These are phyloP conservation scores for Notodonta dromedarius DNA, from an alignment of 2,888 invertebrate genomes.

Conservation along the genomic window DNA sequence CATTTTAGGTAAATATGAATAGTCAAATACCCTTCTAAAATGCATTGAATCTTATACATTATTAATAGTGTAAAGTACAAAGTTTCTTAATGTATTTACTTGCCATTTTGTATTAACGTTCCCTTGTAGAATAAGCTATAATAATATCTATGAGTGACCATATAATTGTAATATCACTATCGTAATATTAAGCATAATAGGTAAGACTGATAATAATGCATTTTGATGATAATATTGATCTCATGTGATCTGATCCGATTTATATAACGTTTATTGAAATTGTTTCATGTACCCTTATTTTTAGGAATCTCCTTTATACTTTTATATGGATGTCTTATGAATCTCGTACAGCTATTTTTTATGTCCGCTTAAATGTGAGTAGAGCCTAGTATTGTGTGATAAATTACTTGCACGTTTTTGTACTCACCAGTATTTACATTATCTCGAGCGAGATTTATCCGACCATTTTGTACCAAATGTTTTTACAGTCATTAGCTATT, in stretches of 20 bases:
- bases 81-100: slow-evolving; percentile 13
- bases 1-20: not conserved
- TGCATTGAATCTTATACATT: not conserved
- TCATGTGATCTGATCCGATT: slow-evolving; percentile 29
- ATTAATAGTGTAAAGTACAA: slow-evolving; percentile 31
- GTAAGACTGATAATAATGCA: slow-evolving; percentile 42
- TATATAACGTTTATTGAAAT: slow-evolving; percentile 21
- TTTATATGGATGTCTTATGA: slow-evolving; percentile 32
- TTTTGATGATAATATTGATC: slow-evolving; percentile 36
- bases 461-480: slow-evolving; percentile 23
- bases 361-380: slow-evolving; percentile 24
- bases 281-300: slow-evolving; percentile 43
- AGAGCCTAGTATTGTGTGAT: slow-evolving; percentile 29
- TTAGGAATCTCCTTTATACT: slow-evolving; percentile 32
- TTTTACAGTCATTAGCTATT: slow-evolving; percentile 12
- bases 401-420: slow-evolving; percentile 15
- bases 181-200: slow-evolving; percentile 24
- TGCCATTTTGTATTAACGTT: slow-evolving; percentile 9
- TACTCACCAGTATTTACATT: slow-evolving; percentile 14
- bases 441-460: slow-evolving; percentile 19
- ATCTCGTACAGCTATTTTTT: slow-evolving; percentile 19
- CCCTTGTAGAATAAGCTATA: slow-evolving; percentile 15
- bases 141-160: slow-evolving; percentile 16
- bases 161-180: slow-evolving; percentile 14
- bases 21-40: slow-evolving; percentile 1